Conservation (phyloP, 2,113 vertebrate species). For the Ophiodon elongatus region DNA sequence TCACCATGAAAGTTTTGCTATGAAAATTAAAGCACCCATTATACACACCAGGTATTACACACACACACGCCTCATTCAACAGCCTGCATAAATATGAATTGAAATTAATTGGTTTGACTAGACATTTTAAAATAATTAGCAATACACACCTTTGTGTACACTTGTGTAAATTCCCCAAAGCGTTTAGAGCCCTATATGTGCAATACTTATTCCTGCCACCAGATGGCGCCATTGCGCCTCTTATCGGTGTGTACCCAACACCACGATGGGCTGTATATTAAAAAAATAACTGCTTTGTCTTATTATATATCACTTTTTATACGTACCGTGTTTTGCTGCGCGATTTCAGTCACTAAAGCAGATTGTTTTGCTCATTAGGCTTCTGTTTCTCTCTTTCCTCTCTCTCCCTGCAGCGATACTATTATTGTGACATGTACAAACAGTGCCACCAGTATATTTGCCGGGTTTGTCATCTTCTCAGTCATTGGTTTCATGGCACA, state of each 20-base stretch:
- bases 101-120: background rate
- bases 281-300: background rate
- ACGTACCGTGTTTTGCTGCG: constrained; percentile 3
- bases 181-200: background rate
- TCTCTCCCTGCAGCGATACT: constrained; percentile 89
- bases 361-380: background rate
- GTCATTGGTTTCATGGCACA: constrained; percentile 99
- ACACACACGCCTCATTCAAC: background rate
- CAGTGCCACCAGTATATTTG: constrained; percentile 98
- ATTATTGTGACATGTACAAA: constrained; percentile 97
- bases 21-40: background rate
- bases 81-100: background rate
- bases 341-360: background rate
- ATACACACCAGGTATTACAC: background rate
- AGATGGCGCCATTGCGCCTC: constrained; percentile 43
- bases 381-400: constrained; percentile 5
- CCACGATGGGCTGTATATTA: background rate
- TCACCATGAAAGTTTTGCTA: background rate
- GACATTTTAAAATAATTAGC: too few species aligned
- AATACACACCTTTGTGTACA: constrained; percentile 7
- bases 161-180: background rate
- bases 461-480: constrained; percentile 98
- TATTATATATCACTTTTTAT: background rate
- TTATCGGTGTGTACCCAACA: background rate
- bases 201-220: constrained; percentile 29